Base-by-base conservation (phyloP, 1,140 invertebrate genomes). In the Paramacrobiotus metropolitanus region DNA sequence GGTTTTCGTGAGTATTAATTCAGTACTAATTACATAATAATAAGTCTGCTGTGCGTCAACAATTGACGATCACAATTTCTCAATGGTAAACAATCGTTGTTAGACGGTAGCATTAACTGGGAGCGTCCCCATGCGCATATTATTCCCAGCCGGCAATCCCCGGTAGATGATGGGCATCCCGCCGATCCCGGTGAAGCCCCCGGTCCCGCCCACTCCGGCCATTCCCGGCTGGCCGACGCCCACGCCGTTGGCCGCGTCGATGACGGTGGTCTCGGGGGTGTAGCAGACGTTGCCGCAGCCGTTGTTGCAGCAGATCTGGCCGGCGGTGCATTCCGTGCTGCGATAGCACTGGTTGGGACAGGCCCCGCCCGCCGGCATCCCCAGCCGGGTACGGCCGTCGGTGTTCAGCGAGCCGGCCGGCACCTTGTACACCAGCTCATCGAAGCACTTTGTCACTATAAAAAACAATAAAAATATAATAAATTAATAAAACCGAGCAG, bases 201-300 rank as follows among this genome's bases (percentile, higher is more conserved):
- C 28, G 66, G 30, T 63, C 44, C 59, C 20, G 21, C 64, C n/a
- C 31, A 31, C 34, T 59, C 28, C 62, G 2, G 28, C 60, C n/a
- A 62, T 29, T n/a, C 67, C 34, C n/a, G 9, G 9, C 9, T n/a
- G 9, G n/a, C 34, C 34, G 34, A n/a, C n/a, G 9, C 9, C 34
- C 34, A n/a, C 34, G 9, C 34, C 34, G 28, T 55, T 55, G 48
- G 28, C 48, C 48, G 24, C 9, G 24, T 55, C 48, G 15, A 55
- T 15, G 15, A 55, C 48, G 15, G 48, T 55, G 4, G 48, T 55
- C 24, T 55, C 48, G 15, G 48, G 48, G 15, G 48, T 55, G 48
- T 55, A 24, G 48, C 48, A 55, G 24, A 55, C 24, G 24, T 55
- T 55, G 4, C 48, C 48, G 48, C 48, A 55, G 15, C 48, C 48